A percentile compares a stretch with the other conserved stretches of the same genome.
phyloP scores from a whole-genome alignment of 2,113 vertebrate species.

The Aegithalos caudatus region DNA sequence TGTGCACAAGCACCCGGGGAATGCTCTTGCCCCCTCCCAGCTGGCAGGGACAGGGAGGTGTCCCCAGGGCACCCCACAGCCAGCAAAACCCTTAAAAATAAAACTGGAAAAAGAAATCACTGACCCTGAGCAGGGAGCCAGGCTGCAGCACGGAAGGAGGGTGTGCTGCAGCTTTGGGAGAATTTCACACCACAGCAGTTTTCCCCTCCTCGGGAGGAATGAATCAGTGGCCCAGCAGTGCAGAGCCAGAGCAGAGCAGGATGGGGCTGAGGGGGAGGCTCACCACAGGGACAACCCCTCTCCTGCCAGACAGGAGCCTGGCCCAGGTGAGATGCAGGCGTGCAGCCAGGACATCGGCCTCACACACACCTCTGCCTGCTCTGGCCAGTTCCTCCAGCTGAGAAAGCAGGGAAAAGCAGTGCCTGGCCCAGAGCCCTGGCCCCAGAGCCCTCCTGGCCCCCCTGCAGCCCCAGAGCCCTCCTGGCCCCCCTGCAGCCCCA shows the following conservation, averaged over 20 bases:
- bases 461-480: neutral
- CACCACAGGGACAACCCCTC: rapidly evolving
- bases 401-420: neutral
- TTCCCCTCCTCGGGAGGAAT: neutral
- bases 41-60: neutral
- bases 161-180: neutral
- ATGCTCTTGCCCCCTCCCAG: neutral
- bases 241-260: neutral
- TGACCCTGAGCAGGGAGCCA: neutral
- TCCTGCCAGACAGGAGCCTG: neutral
- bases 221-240: neutral
- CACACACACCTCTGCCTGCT: neutral
- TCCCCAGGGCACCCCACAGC: neutral
- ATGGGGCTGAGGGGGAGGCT: neutral
- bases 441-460: rapidly evolving
- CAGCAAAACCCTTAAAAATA: neutral
- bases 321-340: neutral
- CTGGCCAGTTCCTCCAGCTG: neutral
- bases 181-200: neutral
- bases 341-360: neutral
- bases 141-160: neutral
- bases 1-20: rapidly evolving
- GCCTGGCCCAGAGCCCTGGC: no score
- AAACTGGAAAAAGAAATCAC: neutral
- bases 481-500: neutral